A percentile compares a stretch with the other conserved stretches of the same genome.
Evolutionary conservation across 1,140 invertebrate species (phyloP).

Genomic region (Aporrectodea caliginosa): DNA sequence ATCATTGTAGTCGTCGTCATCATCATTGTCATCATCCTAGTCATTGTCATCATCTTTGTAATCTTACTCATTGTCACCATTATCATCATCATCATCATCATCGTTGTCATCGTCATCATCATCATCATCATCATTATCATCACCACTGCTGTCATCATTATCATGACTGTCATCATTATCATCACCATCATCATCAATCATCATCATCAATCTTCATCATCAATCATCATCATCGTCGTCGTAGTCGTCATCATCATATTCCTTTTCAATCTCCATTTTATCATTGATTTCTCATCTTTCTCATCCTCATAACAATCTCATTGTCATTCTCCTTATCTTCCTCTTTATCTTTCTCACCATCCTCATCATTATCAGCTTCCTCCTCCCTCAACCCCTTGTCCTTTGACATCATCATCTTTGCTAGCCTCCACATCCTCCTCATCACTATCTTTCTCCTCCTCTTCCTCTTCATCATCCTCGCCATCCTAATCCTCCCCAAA

Average conservation of each 20-base stretch:
- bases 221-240: not conserved
- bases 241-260: too few relatives aligned
- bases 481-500: conserved; percentile 10
- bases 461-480: conserved; percentile 28
- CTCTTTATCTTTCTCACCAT: conserved; percentile 32
- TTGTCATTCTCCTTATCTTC: not conserved
- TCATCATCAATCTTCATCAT: not conserved
- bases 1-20: too few relatives aligned
- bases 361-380: conserved; percentile 30
- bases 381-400: conserved; percentile 14
- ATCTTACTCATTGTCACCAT: not conserved
- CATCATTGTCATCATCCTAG: too few relatives aligned
- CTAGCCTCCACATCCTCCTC: conserved; percentile 20
- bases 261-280: too few relatives aligned
- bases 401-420: not conserved
- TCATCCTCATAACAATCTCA: too few relatives aligned
- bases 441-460: conserved; percentile 43
- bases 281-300: too few relatives aligned
- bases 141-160: too few relatives aligned
- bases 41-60: not conserved
- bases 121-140: conserved; percentile 17
- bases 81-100: conserved; percentile 5
- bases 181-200: too few relatives aligned
- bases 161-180: too few relatives aligned
- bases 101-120: not conserved